Evolutionary conservation across 2,797 vertebrate genomes (phyloP), one percentile per base, ranked within the genome.

Genomic region (Onychomys leucogaster): DNA sequence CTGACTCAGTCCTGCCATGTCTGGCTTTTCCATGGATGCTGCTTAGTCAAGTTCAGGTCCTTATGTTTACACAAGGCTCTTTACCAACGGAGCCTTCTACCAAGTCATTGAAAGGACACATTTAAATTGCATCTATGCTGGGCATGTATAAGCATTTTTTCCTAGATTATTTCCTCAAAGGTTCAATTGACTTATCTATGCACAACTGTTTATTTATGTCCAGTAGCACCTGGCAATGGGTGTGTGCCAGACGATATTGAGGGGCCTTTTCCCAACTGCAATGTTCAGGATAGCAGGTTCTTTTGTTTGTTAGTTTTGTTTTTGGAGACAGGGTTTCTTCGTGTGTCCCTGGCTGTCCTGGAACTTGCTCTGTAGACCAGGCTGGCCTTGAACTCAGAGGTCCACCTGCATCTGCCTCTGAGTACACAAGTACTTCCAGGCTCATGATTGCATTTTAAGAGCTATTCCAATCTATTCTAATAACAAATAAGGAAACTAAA

Each of bases 401-500:
- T 69, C n/a, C n/a, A 73, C 37, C 8, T 73, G 34, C 34, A 37
- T 37, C 17, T 71, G 69, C n/a, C 34, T 71, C 34, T 1, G 19
- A 71, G 17, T 29, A 9, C 69, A 71, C n/a, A n/a, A 69, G 16
- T 13, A 37, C n/a, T 17, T 21, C 19, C n/a, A 19, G n/a, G 69
- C n/a, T 93, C 83, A 75, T 82, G 16, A 57, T 34, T 84, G 80
- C 49, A 46, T 88, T 75, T 75, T 27, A 75, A 80, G 88, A 93
- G 34, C 59, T 16, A 91, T n/a, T 5, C 1, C 8, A 92, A 76
- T 5, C 52, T 32, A 93, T 57, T 46, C 21, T 87, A 92, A 75
- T 21, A 80, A 61, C 13, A 86, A 69, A 32, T 1, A 89, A 94
- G 49, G 7, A 75, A 78, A 29, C 10, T 63, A 69, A 8, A 65